Evolutionary conservation across 2,888 invertebrate species (phyloP), one percentile per base, ranked within the genome.

Genomic region (Nasonia oneida): DNA sequence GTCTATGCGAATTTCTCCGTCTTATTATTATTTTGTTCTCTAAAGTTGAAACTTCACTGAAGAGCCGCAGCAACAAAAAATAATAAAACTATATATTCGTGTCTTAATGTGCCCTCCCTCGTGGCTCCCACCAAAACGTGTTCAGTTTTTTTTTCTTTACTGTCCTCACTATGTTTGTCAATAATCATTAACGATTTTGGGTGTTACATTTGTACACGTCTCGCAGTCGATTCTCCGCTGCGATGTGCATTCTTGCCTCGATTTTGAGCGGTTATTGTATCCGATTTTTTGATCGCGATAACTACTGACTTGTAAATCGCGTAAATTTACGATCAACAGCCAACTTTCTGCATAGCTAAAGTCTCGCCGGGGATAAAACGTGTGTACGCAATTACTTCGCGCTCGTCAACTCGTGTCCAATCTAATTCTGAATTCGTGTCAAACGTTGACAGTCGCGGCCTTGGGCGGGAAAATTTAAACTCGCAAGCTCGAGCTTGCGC

Each of bases 391-490:
- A 67, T 67, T 67, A 23, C 50, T 37, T 64, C 14, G 33, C 74
- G 29, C 50, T 33, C 79, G 81, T 76, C 86, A 78, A 77, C 71
- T 81, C 61, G 75, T 18, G 37, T 74, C 78, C 29, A 76, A 74
- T 87, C 85, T 85, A 83, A 87, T 87, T 87, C 78, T 83, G 85
- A 87, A 87, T 81, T 81, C 74, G 85, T 87, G 85, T 87, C 83
- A 85, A 83, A 83, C 83, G 85, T 77, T 85, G 83, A 85, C 84
- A 61, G 57, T 61, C 67, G 78, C 74, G 77, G 47, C 82, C 86
- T 82, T 81, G 78, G 78, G 57, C 57, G 57, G 57, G 75, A 70
- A 50, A 78, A 71, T 53, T 82, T 67, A 75, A 81, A 64, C 75
- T 84, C 84, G 79, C 23, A 23, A 23, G 50, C 73, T 23, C 37